phyloP scores from a whole-genome alignment of 2,797 vertebrate genomes.

The Mycteria americana region DNA sequence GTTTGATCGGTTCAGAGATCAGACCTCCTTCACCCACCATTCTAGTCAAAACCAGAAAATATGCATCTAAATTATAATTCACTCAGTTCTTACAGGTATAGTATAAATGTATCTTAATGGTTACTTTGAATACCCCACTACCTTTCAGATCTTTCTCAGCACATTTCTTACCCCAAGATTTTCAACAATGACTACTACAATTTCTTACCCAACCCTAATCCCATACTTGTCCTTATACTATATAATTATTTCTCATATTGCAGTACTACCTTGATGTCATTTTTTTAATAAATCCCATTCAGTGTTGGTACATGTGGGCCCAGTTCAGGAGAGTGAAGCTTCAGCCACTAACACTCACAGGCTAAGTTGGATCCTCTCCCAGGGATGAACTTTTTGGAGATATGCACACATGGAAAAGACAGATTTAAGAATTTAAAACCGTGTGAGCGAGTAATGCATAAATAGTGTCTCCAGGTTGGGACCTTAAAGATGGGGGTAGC shows the following conservation, averaged over 20 bases:
- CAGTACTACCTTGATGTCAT: not conserved
- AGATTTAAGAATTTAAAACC: not conserved
- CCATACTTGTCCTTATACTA: not conserved
- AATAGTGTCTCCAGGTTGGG: not conserved
- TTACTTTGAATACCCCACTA: not conserved
- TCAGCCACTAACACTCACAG: not conserved
- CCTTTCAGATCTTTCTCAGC: not conserved
- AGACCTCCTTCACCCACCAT: not conserved
- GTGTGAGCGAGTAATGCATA: not conserved
- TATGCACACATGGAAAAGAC: not conserved
- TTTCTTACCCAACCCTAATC: not conserved
- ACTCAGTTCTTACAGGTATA: not conserved
- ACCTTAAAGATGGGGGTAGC: not conserved
- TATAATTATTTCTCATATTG: not conserved
- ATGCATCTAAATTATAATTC: not conserved
- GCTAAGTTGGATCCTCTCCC: not conserved
- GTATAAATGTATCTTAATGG: not conserved
- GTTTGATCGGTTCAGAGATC: not conserved
- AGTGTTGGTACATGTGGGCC: not conserved
- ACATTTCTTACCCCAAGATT: not conserved
- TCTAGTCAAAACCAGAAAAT: not conserved
- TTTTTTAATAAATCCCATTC: not conserved
- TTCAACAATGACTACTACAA: not conserved
- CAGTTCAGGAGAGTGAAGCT: not conserved
- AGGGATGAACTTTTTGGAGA: not conserved